A percentile compares a stretch with the other conserved stretches of the same genome.
phyloP scores from a whole-genome alignment of 1,140 invertebrate genomes.

The Trinorchestia longiramus region DNA sequence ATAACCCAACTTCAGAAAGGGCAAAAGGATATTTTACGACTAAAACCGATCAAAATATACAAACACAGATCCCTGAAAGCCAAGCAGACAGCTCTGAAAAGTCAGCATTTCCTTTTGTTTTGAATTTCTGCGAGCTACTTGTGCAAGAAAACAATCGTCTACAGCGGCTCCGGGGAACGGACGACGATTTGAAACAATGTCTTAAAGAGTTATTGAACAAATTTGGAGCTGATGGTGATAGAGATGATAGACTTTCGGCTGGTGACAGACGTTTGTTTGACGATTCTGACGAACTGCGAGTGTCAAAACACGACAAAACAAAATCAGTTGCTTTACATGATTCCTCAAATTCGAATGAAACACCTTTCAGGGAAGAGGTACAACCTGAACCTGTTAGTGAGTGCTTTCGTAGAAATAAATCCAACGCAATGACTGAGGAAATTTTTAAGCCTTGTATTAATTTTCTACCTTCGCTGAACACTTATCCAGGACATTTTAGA shows the following conservation, averaged over 20 bases:
- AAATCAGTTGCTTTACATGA: no score
- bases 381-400: not conserved
- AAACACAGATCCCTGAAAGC: not conserved
- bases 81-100: not conserved
- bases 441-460: not conserved
- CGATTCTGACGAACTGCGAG: not conserved
- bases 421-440: not conserved
- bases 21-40: not conserved
- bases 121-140: conserved; percentile 23
- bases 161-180: not conserved
- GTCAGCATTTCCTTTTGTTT: not conserved
- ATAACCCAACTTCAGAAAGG: not conserved
- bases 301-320: not conserved
- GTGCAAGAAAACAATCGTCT: conserved; percentile 10
- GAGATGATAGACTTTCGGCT: no score
- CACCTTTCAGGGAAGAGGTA: not conserved
- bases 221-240: not conserved
- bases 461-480: not conserved
- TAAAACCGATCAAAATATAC: not conserved
- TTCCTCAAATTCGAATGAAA: not conserved
- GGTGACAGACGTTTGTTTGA: not conserved
- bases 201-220: not conserved
- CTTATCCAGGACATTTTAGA: not conserved
- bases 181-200: not conserved
- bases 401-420: no score